Evolutionary conservation across 2,888 invertebrate species (phyloP).

Genomic region (Drosophila phalerata): DNA sequence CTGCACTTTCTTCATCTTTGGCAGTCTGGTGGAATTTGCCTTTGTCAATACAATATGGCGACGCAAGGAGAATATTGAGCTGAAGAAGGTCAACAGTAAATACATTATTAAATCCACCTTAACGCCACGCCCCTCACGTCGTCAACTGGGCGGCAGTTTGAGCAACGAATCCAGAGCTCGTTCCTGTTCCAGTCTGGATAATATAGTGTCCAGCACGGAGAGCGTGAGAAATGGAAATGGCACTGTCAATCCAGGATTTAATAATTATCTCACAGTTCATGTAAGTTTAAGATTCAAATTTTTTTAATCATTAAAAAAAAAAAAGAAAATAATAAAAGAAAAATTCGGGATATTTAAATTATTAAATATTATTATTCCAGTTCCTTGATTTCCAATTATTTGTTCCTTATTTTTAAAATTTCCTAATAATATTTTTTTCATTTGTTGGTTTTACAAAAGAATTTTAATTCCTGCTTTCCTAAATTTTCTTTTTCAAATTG

Average conservation of each 20-base stretch:
- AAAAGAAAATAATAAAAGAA: too few species aligned
- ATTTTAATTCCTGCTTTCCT: too few species aligned
- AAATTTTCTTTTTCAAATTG: too few species aligned
- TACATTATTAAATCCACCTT: constrained; percentile 82
- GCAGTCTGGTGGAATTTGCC: constrained; percentile 82
- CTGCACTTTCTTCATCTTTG: constrained; percentile 83
- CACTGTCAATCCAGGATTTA: constrained; percentile 85
- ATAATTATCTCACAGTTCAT: constrained; percentile 84
- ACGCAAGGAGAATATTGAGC: constrained; percentile 82
- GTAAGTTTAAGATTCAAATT: constrained; percentile 58
- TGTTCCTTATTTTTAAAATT: too few species aligned
- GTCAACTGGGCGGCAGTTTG: constrained; percentile 72
- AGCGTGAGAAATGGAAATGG: constrained; percentile 85
- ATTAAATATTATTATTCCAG: too few species aligned
- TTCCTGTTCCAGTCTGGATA: constrained; percentile 89
- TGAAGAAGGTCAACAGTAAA: constrained; percentile 83
- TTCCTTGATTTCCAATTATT: too few species aligned
- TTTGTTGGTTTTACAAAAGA: too few species aligned
- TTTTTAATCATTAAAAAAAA: neutral
- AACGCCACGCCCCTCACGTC: constrained; percentile 80
- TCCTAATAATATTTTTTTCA: too few species aligned
- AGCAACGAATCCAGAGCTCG: constrained; percentile 87
- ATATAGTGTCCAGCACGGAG: constrained; percentile 91
- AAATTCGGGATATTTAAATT: too few species aligned
- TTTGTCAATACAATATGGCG: constrained; percentile 83